Conservation (phyloP, 2,113 vertebrate genomes). For the Emydura subglobosa region DNA sequence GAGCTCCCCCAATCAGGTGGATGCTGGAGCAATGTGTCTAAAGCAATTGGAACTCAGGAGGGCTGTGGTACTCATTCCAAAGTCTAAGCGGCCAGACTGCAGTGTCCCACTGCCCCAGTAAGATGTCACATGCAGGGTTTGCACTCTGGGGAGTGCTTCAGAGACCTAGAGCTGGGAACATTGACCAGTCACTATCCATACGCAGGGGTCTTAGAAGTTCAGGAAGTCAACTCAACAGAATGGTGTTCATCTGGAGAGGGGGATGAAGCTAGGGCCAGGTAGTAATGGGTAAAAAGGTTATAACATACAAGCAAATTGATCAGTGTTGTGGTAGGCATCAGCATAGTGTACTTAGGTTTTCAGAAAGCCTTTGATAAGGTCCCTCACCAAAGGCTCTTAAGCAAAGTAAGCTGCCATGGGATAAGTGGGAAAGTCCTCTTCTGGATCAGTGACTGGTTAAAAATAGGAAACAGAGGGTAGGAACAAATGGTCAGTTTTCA, state of each 20-base stretch:
- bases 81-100: neutral
- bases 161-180: neutral
- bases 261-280: neutral
- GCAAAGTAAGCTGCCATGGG: too few species aligned
- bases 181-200: accelerated
- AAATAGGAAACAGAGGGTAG: too few species aligned
- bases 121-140: neutral
- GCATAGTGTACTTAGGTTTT: too few species aligned
- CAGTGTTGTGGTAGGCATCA: too few species aligned
- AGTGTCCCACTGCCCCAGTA: neutral
- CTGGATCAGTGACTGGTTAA: too few species aligned
- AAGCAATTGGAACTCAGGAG: neutral
- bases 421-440: too few species aligned
- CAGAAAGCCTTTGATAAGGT: too few species aligned
- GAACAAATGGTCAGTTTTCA: too few species aligned
- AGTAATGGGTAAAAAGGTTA: neutral
- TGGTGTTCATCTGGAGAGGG: neutral
- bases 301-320: too few species aligned
- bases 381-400: too few species aligned
- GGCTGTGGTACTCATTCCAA: neutral
- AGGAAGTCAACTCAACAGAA: neutral
- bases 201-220: neutral
- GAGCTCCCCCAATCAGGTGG: neutral
- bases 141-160: neutral
- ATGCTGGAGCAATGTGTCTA: neutral